phyloP scores from a whole-genome alignment of 2,113 vertebrate species.

The Edolisoma coerulescens region DNA sequence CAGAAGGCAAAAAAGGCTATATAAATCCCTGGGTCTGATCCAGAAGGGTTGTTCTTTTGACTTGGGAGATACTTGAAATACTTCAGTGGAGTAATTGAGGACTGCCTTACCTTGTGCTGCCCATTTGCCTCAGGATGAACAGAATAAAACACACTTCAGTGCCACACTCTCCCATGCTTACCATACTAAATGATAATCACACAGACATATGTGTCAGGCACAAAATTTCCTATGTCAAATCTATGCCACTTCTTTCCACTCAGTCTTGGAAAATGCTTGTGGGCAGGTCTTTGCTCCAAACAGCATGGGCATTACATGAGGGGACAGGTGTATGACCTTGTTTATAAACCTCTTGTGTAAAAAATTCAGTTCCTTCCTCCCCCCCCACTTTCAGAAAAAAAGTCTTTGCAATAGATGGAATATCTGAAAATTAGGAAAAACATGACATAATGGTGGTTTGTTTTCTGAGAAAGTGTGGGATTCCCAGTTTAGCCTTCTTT shows the following conservation, averaged over 20 bases:
- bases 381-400: not conserved
- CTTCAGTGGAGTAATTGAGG: not conserved
- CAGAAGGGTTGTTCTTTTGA: not conserved
- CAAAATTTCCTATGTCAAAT: not conserved
- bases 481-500: not conserved
- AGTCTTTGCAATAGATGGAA: not conserved
- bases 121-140: not conserved
- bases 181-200: not conserved
- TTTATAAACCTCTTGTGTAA: not conserved
- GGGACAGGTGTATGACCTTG: not conserved
- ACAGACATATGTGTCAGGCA: not conserved
- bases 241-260: not conserved
- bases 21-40: not conserved
- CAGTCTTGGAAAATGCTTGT: not conserved
- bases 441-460: fast-evolving
- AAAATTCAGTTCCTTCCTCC: not conserved
- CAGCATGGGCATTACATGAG: not conserved
- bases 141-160: not conserved
- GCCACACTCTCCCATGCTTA: not conserved
- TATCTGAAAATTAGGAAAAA: not conserved
- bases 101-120: not conserved
- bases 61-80: not conserved
- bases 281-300: not conserved
- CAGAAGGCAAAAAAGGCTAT: not conserved
- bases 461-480: not conserved